These are phyloP conservation scores for Elachura formosa DNA, from an alignment of 2,113 vertebrate genomes.

Conservation along the genomic window DNA sequence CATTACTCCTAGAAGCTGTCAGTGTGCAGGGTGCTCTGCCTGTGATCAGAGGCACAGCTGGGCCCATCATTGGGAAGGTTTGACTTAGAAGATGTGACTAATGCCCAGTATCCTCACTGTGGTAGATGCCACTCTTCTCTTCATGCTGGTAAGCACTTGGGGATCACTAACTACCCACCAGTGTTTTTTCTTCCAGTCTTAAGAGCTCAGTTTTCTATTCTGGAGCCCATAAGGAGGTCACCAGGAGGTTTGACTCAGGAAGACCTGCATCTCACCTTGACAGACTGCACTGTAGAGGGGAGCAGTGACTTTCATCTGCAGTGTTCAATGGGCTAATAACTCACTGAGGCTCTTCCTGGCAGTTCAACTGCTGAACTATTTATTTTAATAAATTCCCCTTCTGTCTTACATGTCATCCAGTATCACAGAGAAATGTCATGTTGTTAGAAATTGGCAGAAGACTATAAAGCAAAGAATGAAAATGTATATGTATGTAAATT, in stretches of 20 bases:
- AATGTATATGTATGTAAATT: not conserved
- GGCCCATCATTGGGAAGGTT: not conserved
- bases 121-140: not conserved
- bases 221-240: not conserved
- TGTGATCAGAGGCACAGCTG: not conserved
- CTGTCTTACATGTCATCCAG: not conserved
- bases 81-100: not conserved
- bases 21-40: not conserved
- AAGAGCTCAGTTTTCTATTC: not conserved
- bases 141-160: rapidly evolving
- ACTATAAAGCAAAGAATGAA: not conserved
- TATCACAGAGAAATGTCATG: not conserved
- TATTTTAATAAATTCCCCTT: slow-evolving; percentile 14
- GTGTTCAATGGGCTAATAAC: not conserved
- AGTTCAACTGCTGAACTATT: slow-evolving; percentile 1
- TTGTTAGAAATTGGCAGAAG: not conserved
- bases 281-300: not conserved
- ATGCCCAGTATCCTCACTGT: not conserved
- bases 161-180: not conserved
- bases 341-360: not conserved
- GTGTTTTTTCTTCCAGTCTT: not conserved
- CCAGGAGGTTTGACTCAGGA: not conserved
- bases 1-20: not conserved
- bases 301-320: not conserved
- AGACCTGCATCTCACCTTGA: not conserved